Percentiles rank a stretch among this genome's conserved stretches.
phyloP scores from a whole-genome alignment of 1,140 invertebrate genomes.

The Drosophila bifasciata region DNA sequence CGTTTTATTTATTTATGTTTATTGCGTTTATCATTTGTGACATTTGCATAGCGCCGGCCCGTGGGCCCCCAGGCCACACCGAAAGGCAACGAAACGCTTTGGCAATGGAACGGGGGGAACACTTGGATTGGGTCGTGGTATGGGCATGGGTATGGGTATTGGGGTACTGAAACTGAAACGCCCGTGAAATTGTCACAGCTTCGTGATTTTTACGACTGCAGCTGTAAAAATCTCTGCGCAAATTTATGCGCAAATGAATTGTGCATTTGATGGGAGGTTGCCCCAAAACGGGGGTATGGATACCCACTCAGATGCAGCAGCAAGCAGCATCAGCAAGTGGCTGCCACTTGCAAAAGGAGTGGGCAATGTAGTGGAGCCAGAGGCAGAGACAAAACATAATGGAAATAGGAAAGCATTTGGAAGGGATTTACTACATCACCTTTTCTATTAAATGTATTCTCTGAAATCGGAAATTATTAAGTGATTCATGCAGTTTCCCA shows the following conservation, averaged over 20 bases:
- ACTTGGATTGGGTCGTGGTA: constrained; percentile 13
- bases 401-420: no score
- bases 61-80: constrained; percentile 10
- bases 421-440: no score
- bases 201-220: constrained; percentile 62
- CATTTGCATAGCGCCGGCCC: constrained; percentile 75
- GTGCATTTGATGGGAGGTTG: constrained; percentile 63
- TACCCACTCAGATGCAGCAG: no score
- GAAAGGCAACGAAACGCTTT: constrained; percentile 11
- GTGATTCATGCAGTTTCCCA: no score
- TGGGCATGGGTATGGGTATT: neutral
- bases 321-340: no score
- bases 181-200: constrained; percentile 73
- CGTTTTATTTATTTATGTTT: constrained; percentile 76
- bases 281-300: neutral
- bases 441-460: no score
- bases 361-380: no score
- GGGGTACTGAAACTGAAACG: constrained; percentile 27
- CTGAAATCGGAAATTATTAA: no score
- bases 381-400: no score
- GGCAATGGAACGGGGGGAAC: constrained; percentile 21
- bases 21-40: constrained; percentile 81
- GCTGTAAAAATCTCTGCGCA: constrained; percentile 69
- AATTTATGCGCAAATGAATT: constrained; percentile 77
- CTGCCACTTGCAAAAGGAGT: no score